Evolutionary conservation across 1,140 invertebrate genomes (phyloP).

Genomic region (Heliconius nattereri): DNA sequence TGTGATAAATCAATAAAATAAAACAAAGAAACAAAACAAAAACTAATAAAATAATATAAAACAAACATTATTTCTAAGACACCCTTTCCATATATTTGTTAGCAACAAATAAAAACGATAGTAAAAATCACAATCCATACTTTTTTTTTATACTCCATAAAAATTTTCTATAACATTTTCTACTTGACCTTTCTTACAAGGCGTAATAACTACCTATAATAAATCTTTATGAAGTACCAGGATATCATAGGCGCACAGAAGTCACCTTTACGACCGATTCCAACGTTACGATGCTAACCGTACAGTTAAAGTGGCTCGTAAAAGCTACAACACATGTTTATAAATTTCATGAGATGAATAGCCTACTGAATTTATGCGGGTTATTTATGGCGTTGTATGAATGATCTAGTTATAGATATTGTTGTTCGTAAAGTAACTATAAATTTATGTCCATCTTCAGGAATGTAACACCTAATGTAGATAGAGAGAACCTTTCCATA

Average conservation of each 20-base stretch:
- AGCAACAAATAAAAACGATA: not conserved
- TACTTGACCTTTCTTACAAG: slow-evolving; percentile 11
- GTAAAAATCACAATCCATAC: not conserved
- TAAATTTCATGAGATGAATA: slow-evolving; percentile 46
- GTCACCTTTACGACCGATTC: slow-evolving; percentile 45
- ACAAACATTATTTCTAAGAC: not conserved
- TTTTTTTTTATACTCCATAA: slow-evolving; percentile 14
- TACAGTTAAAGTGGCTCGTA: slow-evolving; percentile 40
- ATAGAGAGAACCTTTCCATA: too few species aligned
- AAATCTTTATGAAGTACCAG: slow-evolving; percentile 40
- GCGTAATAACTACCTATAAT: slow-evolving; percentile 32
- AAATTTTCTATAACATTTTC: not conserved
- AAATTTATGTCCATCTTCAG: slow-evolving; percentile 1
- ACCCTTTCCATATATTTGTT: not conserved
- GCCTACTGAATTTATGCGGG: slow-evolving; percentile 43
- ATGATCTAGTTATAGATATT: slow-evolving; percentile 8
- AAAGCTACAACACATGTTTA: slow-evolving; percentile 47
- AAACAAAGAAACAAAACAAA: too few species aligned
- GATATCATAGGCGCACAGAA: slow-evolving; percentile 34
- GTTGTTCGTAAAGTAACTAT: not conserved
- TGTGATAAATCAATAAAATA: too few species aligned
- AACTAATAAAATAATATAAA: not conserved
- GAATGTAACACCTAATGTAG: not conserved
- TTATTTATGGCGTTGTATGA: slow-evolving; percentile 20
- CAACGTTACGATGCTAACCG: slow-evolving; percentile 42